Conservation (phyloP, 2,113 vertebrate genomes). For the Apodemus speciosus region DNA sequence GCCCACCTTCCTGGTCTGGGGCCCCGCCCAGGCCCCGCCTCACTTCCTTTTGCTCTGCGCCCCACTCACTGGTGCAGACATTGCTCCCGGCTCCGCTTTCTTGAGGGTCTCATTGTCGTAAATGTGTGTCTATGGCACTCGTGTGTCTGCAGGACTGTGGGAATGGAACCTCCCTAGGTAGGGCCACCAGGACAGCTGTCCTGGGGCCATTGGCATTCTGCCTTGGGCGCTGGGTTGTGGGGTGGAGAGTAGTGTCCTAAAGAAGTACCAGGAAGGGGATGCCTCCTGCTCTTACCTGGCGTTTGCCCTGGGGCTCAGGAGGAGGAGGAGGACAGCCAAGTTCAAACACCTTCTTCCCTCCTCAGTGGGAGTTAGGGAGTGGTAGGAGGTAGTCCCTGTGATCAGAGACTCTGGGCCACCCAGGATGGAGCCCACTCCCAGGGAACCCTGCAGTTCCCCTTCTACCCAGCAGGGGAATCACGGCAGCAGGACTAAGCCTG, state of each 20-base stretch:
- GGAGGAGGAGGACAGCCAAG: background rate
- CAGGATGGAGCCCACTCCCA: background rate
- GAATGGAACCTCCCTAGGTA: constrained; percentile 57
- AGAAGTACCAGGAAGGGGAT: background rate
- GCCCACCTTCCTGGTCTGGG: constrained; percentile 52
- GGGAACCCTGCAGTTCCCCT: background rate
- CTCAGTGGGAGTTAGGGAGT: background rate
- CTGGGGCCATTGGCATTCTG: constrained; percentile 2
- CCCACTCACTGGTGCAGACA: constrained; percentile 56
- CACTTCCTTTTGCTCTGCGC: background rate
- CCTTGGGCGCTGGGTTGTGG: background rate
- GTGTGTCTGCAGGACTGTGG: constrained; percentile 16
- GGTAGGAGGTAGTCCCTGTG: background rate
- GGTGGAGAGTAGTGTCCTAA: background rate
- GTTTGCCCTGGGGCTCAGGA: background rate
- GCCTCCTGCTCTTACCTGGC: background rate
- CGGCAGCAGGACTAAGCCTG: background rate
- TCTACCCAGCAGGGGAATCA: background rate
- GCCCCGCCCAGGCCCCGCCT: constrained; percentile 62
- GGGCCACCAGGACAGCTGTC: constrained; percentile 48
- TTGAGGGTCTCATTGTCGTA: constrained; percentile 50
- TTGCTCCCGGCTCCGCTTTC: constrained; percentile 52
- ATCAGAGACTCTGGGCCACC: background rate
- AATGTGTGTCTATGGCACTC: background rate
- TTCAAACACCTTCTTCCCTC: background rate